Conservation (phyloP, 2,113 vertebrate genomes). For the Mohoua ochrocephala region DNA sequence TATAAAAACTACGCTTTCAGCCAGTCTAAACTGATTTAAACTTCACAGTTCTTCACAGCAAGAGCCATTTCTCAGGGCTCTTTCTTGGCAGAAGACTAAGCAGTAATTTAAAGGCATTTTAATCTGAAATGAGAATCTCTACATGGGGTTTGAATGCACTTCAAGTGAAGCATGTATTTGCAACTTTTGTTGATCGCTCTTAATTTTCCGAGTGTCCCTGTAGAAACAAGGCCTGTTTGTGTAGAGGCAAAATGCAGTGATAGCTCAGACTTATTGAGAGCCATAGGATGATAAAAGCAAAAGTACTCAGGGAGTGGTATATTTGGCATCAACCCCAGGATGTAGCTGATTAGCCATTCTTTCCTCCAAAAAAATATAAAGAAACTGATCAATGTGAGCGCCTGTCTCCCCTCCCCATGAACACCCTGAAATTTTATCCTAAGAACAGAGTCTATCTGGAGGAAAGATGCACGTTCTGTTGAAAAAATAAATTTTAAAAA, state of each 20-base stretch:
- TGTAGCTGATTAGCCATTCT: neutral
- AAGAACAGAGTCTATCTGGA: neutral
- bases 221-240: neutral
- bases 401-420: neutral
- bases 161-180: conserved; percentile 30
- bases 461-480: neutral
- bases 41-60: conserved; percentile 22
- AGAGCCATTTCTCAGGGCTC: conserved; percentile 12
- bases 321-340: neutral
- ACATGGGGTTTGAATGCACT: conserved; percentile 23
- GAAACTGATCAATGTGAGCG: neutral
- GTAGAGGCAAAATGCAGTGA: neutral
- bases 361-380: neutral
- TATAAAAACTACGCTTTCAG: neutral
- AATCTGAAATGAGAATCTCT: conserved; percentile 60
- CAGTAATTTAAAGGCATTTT: conserved; percentile 56
- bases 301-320: neutral
- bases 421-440: neutral
- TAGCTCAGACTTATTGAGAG: neutral
- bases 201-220: neutral
- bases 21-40: conserved; percentile 9
- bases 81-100: conserved; percentile 42
- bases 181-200: conserved; percentile 38
- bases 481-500: neutral
- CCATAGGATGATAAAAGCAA: neutral